Conservation (phyloP, 2,888 invertebrate species). For the Tineola bisselliella region DNA sequence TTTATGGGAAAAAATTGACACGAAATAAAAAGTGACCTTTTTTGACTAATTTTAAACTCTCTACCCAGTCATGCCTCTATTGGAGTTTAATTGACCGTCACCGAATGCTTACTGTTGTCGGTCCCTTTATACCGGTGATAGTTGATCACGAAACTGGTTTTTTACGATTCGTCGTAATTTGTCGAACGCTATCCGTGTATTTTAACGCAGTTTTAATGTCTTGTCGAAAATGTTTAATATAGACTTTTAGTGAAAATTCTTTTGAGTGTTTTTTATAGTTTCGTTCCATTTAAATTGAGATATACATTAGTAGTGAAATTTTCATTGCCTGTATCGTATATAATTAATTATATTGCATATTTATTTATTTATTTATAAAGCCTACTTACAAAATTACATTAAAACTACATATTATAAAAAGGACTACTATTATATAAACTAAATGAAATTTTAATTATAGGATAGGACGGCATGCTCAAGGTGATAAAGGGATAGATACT, state of each 20-base stretch:
- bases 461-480: too few relatives aligned
- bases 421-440: too few relatives aligned
- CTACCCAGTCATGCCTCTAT: not conserved
- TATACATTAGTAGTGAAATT: too few relatives aligned
- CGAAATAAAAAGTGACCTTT: not conserved
- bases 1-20: not conserved
- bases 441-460: too few relatives aligned
- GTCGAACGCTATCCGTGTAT: not conserved
- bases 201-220: not conserved
- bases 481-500: too few relatives aligned
- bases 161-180: conserved; percentile 6
- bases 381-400: too few relatives aligned
- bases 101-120: conserved; percentile 1
- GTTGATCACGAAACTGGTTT: not conserved
- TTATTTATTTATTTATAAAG: too few relatives aligned
- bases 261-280: too few relatives aligned
- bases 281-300: too few relatives aligned
- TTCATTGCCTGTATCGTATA: too few relatives aligned
- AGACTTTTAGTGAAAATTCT: not conserved
- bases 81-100: not conserved
- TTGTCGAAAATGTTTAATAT: not conserved
- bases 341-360: too few relatives aligned
- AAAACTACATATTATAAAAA: too few relatives aligned
- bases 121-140: not conserved
- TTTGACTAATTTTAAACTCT: not conserved